These are phyloP conservation scores for Cyclura pinguis DNA, from an alignment of 2,797 vertebrate genomes.

Conservation along the genomic window DNA sequence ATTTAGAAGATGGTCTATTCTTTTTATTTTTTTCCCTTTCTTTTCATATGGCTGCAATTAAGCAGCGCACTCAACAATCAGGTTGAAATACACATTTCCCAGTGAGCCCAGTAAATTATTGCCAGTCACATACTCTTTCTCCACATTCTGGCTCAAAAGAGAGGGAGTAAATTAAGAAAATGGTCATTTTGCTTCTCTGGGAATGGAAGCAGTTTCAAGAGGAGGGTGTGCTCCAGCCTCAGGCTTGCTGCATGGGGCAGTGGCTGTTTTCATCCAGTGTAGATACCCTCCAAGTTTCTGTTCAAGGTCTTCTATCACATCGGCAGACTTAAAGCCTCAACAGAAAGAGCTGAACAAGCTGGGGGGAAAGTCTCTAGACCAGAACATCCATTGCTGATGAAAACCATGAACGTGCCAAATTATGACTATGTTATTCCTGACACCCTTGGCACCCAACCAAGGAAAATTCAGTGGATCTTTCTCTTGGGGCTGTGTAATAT, in stretches of 20 bases:
- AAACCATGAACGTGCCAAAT: background rate
- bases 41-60: slow-evolving; percentile 82
- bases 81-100: slow-evolving; percentile 80
- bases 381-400: background rate
- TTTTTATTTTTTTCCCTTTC: slow-evolving; percentile 65
- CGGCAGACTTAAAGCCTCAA: background rate
- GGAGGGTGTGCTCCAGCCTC: slow-evolving; percentile 36
- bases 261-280: slow-evolving; percentile 8
- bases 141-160: slow-evolving; percentile 34
- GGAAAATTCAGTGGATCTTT: background rate
- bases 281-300: slow-evolving; percentile 21
- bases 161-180: background rate
- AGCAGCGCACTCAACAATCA: slow-evolving; percentile 76
- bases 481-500: background rate
- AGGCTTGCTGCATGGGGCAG: slow-evolving; percentile 10
- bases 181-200: slow-evolving; percentile 18
- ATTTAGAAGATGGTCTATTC: slow-evolving; percentile 77
- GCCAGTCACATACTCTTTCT: slow-evolving; percentile 73
- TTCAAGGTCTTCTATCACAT: slow-evolving; percentile 32
- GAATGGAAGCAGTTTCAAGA: slow-evolving; percentile 30
- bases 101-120: slow-evolving; percentile 78
- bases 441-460: background rate
- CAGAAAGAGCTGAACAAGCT: background rate
- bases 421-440: background rate
- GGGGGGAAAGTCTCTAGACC: background rate